These are phyloP conservation scores for Erebia palarica DNA, from an alignment of 2,888 invertebrate genomes.

Conservation along the genomic window DNA sequence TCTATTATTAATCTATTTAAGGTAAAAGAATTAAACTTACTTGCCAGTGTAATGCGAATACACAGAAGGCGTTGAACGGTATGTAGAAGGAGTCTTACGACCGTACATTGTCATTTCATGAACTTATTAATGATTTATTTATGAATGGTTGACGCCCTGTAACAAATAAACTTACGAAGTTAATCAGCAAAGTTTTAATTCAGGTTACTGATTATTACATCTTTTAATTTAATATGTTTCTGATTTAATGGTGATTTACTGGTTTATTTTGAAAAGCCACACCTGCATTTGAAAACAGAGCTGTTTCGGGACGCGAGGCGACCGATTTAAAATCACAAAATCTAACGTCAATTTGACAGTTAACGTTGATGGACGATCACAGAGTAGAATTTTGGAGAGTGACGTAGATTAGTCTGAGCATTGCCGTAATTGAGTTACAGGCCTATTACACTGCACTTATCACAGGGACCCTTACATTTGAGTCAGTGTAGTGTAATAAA, in stretches of 20 bases:
- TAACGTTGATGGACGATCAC: no score
- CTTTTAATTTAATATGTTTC: no score
- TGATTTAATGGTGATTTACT: not conserved
- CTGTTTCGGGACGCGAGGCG: not conserved
- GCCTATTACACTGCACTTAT: no score
- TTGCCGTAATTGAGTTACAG: no score
- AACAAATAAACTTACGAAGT: not conserved
- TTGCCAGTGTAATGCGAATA: slow-evolving; percentile 93
- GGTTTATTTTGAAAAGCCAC: slow-evolving; percentile 30
- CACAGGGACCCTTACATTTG: no score
- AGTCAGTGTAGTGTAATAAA: no score
- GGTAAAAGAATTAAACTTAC: slow-evolving; percentile 59
- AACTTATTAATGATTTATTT: slow-evolving; percentile 23
- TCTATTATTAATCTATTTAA: no score
- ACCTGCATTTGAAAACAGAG: slow-evolving; percentile 24
- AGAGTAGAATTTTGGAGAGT: no score
- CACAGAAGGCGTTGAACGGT: slow-evolving; percentile 91
- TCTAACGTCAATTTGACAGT: no score
- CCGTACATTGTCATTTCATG: slow-evolving; percentile 80
- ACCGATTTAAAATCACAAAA: no score
- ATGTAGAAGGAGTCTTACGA: slow-evolving; percentile 91
- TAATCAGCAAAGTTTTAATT: not conserved
- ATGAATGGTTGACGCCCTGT: slow-evolving; percentile 42
- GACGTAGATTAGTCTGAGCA: no score
- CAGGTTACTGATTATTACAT: not conserved